Evolutionary conservation across 2,113 vertebrate genomes (phyloP).

Genomic region (Perca fluviatilis): DNA sequence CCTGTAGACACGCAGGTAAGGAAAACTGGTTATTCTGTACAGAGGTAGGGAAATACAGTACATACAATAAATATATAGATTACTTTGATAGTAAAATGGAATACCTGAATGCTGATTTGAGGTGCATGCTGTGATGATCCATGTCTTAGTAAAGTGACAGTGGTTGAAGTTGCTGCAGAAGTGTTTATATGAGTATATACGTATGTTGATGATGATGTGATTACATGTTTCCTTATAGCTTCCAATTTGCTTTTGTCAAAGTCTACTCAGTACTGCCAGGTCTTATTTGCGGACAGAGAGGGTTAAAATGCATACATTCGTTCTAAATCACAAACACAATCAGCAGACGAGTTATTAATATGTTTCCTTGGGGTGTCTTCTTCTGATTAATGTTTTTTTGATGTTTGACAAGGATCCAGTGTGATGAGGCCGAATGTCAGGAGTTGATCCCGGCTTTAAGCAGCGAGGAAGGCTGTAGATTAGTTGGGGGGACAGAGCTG

Average conservation of each 20-base stretch:
- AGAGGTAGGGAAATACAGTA: not conserved
- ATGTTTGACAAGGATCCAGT: not conserved
- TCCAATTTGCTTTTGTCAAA: constrained; percentile 9
- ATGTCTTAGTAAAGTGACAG: not conserved
- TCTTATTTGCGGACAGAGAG: not conserved
- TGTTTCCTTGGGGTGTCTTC: not conserved
- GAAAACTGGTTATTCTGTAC: not conserved
- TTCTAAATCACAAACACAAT: not conserved
- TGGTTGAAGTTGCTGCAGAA: not conserved
- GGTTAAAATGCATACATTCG: not conserved
- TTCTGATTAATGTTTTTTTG: constrained; percentile 1
- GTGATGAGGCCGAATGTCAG: not conserved
- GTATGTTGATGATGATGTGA: not conserved
- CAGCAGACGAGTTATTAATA: not conserved
- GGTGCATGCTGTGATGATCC: not conserved
- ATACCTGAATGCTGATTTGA: not conserved
- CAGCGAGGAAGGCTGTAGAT: not conserved
- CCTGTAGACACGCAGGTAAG: constrained; percentile 82
- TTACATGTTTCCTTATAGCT: not conserved
- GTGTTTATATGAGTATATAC: not conserved
- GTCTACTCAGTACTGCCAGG: not conserved
- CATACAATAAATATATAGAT: not conserved
- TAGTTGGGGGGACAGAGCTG: not conserved
- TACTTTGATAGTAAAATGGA: not conserved
- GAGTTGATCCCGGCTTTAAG: not conserved